Evolutionary conservation across 2,113 vertebrate species (phyloP), one percentile per base, ranked within the genome.

Genomic region (Opisthocomus hoazin): DNA sequence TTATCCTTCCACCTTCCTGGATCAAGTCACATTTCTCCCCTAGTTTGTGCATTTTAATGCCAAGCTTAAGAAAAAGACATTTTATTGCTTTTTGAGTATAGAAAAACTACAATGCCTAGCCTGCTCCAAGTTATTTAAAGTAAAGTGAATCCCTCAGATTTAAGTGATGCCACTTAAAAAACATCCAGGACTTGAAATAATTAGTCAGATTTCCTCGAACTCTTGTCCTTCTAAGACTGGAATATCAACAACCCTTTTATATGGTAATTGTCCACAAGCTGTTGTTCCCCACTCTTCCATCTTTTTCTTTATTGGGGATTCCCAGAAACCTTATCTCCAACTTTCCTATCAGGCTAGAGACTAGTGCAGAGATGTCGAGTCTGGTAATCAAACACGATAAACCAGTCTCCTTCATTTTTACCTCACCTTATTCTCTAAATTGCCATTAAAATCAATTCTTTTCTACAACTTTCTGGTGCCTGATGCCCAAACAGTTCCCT

Each of bases 21-120:
- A 99, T 98, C 95, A 99, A 98, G 97, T 99, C 99, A 94, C 99
- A 99, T 63, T 98, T 98, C 90, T 99, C 99, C 63, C 99, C 98
- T 81, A 99, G 98, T 97, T 98, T 99, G 97, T 99, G 99, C 99
- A 99, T 99, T 97, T 98, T 98, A 96, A 99, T 97, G 77, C 98
- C 98, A 98, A 99, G 98, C 99, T 99, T 98, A 88, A 98, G 87
- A 98, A 96, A 86, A 97, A 97, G 88, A 96, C 95, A 95, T 97
- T 97, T 94, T 53, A 96, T 96, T 95, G 30, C n/a, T 84, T 93
- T 92, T 84, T 97, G 97, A 91, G 85, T 96, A 95, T 77, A 23
- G 61, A 64, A 88, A 89, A 96, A 43, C 46, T 86, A 30, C 39
- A 87, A 45, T 63, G 70, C 14, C 48, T 61, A 51, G 30, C 23